Base-by-base conservation (phyloP, 2,113 vertebrate genomes). In the Riparia riparia region DNA sequence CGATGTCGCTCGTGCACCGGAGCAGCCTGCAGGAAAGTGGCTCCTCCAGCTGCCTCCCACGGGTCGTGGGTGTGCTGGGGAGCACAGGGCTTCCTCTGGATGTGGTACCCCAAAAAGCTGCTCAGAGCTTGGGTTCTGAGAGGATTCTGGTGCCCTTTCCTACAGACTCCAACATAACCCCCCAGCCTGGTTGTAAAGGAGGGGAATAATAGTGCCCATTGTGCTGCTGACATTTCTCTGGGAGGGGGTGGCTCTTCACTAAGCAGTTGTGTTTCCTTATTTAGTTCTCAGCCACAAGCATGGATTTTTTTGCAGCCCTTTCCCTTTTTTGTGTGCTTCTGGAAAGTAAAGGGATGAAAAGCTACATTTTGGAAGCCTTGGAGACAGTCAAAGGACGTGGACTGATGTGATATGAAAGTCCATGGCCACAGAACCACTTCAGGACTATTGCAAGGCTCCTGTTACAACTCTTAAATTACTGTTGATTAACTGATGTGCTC, bases 201-300 rank as follows among this genome's bases (percentile, higher is more conserved):
- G 73, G 1, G 2, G 57, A 89, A 96, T 91, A 97, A 95, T 72
- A 49, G 77, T 1, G 14, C 20, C 81, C 94, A 72, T 96, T 96
- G 91, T 96, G 73, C 44, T 26, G 3, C 81, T 95, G 95, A 93
- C 94, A 94, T 96, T 95, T 94, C 95, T 89, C 81, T 91, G 7
- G 0, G 70, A 91, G 89, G 77, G 73, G 91, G 83, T 91, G 91
- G 83, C 83, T 91, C 94, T 86, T 84, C 73, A 68, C 69, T 26
- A 16, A 88, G 93, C 76, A 71, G 57, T 82, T 82, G 11, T 6
- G 22, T 76, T 97, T 95, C 94, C 69, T 84, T 93, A 87, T 93
- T 93, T 94, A 96, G 83, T 73, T 57, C 69, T 86, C 37, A 2
- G 51, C 81, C 57, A 76, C 57, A 72, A 29, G 51, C 25, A 1